Conservation (phyloP, 2,888 invertebrate species). For the Stenchaetothrips biformis region DNA sequence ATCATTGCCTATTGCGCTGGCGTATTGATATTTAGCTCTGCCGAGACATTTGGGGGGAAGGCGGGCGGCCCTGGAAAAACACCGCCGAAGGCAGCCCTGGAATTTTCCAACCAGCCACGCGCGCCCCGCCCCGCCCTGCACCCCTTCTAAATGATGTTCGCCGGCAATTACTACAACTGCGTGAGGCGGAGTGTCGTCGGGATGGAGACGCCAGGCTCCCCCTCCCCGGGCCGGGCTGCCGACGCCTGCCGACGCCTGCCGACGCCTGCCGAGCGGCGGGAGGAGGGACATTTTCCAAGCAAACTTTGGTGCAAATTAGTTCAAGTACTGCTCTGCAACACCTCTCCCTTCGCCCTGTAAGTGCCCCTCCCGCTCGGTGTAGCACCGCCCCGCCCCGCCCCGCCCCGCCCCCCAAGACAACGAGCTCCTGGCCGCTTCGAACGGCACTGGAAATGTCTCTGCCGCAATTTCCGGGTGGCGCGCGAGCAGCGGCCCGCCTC, state of each 20-base stretch:
- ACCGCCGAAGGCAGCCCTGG: neutral
- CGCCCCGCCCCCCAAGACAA: neutral
- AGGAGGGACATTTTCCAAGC: slow-evolving; percentile 28
- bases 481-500: neutral
- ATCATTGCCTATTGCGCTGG: too few relatives aligned
- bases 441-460: neutral
- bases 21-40: too few relatives aligned
- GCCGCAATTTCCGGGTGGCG: neutral
- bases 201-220: too few relatives aligned
- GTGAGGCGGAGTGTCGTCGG: too few relatives aligned
- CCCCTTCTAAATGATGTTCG: slow-evolving; percentile 31
- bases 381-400: neutral
- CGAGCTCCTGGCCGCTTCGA: neutral
- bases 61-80: too few relatives aligned
- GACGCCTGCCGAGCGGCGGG: slow-evolving; percentile 9
- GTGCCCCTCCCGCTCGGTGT: neutral
- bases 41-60: too few relatives aligned
- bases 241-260: slow-evolving; percentile 8
- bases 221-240: slow-evolving; percentile 21
- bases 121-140: slow-evolving; percentile 35
- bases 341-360: neutral
- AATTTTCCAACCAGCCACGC: slow-evolving; percentile 26
- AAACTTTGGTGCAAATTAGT: slow-evolving; percentile 23
- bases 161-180: too few relatives aligned
- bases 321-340: slow-evolving; percentile 18